Evolutionary conservation across 2,113 vertebrate genomes (phyloP).

Genomic region (Nothocercus julius): DNA sequence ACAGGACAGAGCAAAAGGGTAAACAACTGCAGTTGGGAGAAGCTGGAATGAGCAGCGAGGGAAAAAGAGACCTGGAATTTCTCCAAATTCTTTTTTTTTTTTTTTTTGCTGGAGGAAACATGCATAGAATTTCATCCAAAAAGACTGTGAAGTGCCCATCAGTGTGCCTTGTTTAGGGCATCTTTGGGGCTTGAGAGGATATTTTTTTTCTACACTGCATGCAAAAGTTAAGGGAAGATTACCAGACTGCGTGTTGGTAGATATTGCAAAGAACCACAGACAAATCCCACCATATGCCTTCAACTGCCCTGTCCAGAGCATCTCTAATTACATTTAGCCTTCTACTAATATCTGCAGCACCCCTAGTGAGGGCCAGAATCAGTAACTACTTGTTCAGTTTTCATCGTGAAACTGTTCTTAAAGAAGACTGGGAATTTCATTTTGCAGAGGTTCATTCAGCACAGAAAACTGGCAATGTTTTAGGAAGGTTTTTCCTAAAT

Average conservation of each 20-base stretch:
- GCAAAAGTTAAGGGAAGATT: not conserved
- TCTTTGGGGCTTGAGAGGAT: not conserved
- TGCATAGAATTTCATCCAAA: not conserved
- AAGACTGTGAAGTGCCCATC: not conserved
- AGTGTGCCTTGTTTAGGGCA: not conserved
- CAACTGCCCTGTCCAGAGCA: not conserved
- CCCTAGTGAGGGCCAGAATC: not conserved
- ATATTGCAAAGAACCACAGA: not conserved
- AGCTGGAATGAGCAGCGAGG: not conserved
- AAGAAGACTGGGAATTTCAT: not conserved
- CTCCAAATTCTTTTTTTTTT: not conserved
- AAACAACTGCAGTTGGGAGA: not conserved
- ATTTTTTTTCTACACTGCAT: not conserved
- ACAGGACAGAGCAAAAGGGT: not conserved
- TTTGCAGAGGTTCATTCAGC: not conserved
- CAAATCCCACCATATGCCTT: not conserved
- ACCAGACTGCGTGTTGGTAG: not conserved
- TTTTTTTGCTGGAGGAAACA: not conserved
- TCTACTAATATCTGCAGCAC: not conserved
- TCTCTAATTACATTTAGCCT: not conserved
- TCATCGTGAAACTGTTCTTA: not conserved
- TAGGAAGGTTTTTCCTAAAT: not conserved
- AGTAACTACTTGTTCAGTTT: not conserved
- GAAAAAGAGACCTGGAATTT: not conserved
- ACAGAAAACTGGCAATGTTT: not conserved